Base-by-base conservation (phyloP, 2,113 vertebrate genomes). In the rat (Rattus norvegicus) region DNA sequence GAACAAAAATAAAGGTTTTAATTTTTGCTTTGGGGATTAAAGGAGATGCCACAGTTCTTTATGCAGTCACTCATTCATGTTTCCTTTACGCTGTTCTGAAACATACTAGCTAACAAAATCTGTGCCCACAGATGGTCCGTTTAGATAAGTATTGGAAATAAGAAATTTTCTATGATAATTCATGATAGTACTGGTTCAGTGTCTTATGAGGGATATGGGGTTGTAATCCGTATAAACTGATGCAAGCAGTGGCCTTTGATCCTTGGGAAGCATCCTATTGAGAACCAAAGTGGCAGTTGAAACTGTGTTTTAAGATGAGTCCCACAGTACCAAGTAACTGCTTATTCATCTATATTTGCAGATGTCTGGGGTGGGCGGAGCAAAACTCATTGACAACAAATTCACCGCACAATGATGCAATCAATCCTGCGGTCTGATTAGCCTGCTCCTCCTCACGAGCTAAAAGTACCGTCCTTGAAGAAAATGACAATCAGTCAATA, bases 401-500 rank as follows among this genome's bases (percentile, higher is more conserved):
- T 43, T 36, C 8, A 2, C 7, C 17, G 47, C 1, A 67, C 72
- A 91, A 47, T 87, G n/a, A 83, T 85, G 69, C 89, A 72, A 85
- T 88, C 47, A 76, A 56, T 72, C 63, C 43, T 7, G 5, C n/a
- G 0, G 16, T 67, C 93, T 94, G 49, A 87, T 76, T 49, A 86
- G 20, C 56, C 7, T 47, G 36, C 6, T 89, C 19, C 5, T 47
- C 28, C n/a, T 39, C 59, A 17, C 22, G 11, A 77, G 26, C 39
- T 65, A 94, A 94, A n/a, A 85, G 39, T 43, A 87, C 12, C 36
- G 47, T 16, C 54, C 12, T 67, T 70, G 5, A 95, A 93, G 92
- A 92, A 73, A 92, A 85, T 59, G 33, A 94, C 94, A 36, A 86
- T 81, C 39, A 59, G 70, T 91, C 75, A 93, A 43, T 96, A 93